phyloP scores from a whole-genome alignment of 1,140 invertebrate genomes.

The Temnothorax nylanderi region DNA sequence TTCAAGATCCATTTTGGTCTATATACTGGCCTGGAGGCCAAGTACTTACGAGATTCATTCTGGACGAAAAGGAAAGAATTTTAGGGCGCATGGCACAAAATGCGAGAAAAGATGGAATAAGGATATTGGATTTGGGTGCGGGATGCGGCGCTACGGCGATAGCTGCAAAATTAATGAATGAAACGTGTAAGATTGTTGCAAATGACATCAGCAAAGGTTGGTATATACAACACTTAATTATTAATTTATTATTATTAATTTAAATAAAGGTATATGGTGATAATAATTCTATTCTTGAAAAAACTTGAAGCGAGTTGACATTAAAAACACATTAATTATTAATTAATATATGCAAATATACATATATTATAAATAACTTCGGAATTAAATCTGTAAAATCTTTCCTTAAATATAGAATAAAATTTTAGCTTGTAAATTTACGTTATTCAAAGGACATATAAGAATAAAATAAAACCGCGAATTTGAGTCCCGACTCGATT shows the following conservation, averaged over 20 bases:
- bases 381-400: not conserved
- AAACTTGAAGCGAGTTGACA: not conserved
- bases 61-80: slow-evolving; percentile 71
- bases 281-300: not conserved
- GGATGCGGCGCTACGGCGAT: slow-evolving; percentile 84
- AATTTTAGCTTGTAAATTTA: slow-evolving; percentile 7
- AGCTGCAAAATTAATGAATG: slow-evolving; percentile 77
- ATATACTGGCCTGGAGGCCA: slow-evolving; percentile 89
- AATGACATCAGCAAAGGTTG: slow-evolving; percentile 85
- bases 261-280: not conserved
- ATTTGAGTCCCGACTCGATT: not conserved
- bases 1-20: slow-evolving; percentile 86
- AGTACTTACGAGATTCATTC: slow-evolving; percentile 84
- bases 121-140: slow-evolving; percentile 82
- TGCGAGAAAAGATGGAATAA: not conserved
- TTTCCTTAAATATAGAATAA: not conserved
- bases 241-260: not conserved
- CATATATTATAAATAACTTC: not conserved
- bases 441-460: not conserved
- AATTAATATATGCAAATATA: not conserved
- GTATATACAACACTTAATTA: not conserved
- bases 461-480: not conserved
- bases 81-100: not conserved
- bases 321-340: not conserved
- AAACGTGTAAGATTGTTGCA: slow-evolving; percentile 81